phyloP scores from a whole-genome alignment of 2,797 vertebrate genomes.

The Aeoliscus strigatus region DNA sequence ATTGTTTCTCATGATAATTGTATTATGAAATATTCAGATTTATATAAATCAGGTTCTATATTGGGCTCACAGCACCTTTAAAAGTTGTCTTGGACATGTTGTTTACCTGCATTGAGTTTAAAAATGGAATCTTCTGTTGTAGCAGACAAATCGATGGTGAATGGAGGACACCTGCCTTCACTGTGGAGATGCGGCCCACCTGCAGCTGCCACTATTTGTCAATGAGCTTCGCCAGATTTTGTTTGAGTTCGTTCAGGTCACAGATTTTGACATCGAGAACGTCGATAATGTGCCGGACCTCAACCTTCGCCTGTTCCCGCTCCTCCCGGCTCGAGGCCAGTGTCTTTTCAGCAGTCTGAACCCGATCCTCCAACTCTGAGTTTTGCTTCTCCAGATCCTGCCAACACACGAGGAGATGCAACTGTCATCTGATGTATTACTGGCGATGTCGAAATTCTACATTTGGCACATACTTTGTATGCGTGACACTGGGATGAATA shows the following conservation, averaged over 20 bases:
- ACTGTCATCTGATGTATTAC: not conserved
- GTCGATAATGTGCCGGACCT: constrained; percentile 79
- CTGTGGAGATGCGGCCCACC: constrained; percentile 53
- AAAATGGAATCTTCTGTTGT: not conserved
- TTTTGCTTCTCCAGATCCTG: constrained; percentile 84
- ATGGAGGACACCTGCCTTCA: constrained; percentile 6
- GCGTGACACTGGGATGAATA: not conserved
- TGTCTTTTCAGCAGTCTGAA: constrained; percentile 76
- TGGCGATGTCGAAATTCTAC: not conserved
- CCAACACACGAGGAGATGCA: constrained; percentile 2
- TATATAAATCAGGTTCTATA: no score
- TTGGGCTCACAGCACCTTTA: no score
- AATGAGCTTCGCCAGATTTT: constrained; percentile 84
- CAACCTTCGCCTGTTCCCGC: constrained; percentile 70
- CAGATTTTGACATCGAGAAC: constrained; percentile 88
- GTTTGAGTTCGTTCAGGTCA: constrained; percentile 85
- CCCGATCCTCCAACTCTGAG: constrained; percentile 78
- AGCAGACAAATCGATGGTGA: constrained; percentile 24
- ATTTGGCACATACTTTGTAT: not conserved
- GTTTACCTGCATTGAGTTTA: no score
- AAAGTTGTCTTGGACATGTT: no score
- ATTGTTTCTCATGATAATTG: constrained; percentile 11
- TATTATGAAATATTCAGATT: no score
- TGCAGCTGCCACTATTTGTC: constrained; percentile 68
- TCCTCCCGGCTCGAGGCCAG: constrained; percentile 77